Base-by-base conservation (phyloP, 2,888 invertebrate species). In the Leucania comma region DNA sequence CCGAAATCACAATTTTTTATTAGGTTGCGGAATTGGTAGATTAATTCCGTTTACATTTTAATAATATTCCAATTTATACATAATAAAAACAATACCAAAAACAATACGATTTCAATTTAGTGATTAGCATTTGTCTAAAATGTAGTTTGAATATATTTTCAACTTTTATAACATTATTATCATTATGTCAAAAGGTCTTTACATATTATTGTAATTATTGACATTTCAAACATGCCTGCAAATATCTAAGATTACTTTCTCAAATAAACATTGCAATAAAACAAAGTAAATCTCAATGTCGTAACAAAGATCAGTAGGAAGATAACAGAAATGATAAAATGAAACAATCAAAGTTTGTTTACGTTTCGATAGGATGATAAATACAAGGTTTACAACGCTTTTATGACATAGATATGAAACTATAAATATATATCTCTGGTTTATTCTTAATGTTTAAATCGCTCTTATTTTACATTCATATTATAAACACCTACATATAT, bases 261-360 rank as follows among this genome's bases (percentile, higher is more conserved):
- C 22, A 56, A 65, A 66, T 0, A 80, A 68, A 74, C 46, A 64
- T 6, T 17, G 12, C 20, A 8, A 24, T 35, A 42, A 59, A 42
- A 46, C 26, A 26, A n/a, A 53, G 3, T 6, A 14, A 6, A 42
- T 20, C 12, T 17, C 22, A 17, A 26, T 42, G 8, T 24, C 0
- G 4, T 51, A 70, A 56, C 51, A 66, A 63, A 29, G 62, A 56
- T 75, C 17, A 17, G 24, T 22, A 46, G n/a, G n/a, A n/a, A n/a
- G 5, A 14, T 62, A 38, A 48, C 65, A 54, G 26, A 67, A 67
- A 73, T 69, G 64, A 80, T 68, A 68, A 65, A 2, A n/a, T 62
- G 48, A 12, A 46, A 69, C 69, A 69, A 78, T 58, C 20, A 46
- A 32, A 63, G 56, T 57, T 75, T 73, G 67, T 79, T 75, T 65